These are phyloP conservation scores for Melanotaenia boesemani DNA, from an alignment of 2,797 vertebrate genomes.

Conservation along the genomic window DNA sequence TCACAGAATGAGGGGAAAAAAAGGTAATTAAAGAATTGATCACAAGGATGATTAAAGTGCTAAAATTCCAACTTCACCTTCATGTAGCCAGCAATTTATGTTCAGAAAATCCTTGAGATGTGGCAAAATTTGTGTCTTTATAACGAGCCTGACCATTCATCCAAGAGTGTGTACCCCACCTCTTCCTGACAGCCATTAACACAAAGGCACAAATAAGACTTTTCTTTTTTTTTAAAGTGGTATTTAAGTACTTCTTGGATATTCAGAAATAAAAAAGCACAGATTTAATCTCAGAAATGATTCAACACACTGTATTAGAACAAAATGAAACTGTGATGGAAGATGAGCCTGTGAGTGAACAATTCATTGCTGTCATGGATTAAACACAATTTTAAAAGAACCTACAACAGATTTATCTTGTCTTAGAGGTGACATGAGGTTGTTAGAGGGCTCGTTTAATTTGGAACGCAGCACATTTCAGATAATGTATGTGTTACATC, in stretches of 20 bases:
- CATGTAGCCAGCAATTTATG: neutral
- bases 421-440: constrained; percentile 16
- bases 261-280: constrained; percentile 36
- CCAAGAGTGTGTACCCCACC: neutral
- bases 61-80: neutral
- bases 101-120: constrained; percentile 1
- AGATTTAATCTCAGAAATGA: constrained; percentile 1
- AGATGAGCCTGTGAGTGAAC: neutral
- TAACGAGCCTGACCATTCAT: neutral
- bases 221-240: neutral
- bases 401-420: neutral
- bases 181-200: neutral
- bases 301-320: neutral
- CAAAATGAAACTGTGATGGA: constrained; percentile 1
- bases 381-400: neutral
- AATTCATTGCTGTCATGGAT: neutral
- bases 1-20: neutral
- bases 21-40: neutral
- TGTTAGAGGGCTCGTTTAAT: constrained; percentile 17
- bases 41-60: neutral
- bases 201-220: constrained; percentile 1
- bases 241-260: constrained; percentile 16
- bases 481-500: constrained; percentile 15
- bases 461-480: neutral
- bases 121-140: constrained; percentile 10